Conservation (phyloP, 2,888 invertebrate genomes). For the Tromatobia lineatoria region DNA sequence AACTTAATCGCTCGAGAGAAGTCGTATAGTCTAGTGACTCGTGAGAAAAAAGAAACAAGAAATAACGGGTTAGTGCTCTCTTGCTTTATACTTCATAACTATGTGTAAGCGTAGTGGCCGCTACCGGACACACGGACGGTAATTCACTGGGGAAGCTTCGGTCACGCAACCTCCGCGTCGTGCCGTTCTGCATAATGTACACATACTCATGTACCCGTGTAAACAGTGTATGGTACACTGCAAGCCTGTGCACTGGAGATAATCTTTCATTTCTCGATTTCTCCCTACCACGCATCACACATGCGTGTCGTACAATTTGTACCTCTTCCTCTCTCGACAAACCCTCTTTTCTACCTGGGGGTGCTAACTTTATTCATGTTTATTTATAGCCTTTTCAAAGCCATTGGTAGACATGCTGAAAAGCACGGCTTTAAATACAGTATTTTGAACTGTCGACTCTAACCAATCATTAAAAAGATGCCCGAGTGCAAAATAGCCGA, state of each 20-base stretch:
- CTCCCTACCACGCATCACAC: constrained; percentile 12
- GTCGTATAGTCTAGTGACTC: constrained; percentile 55
- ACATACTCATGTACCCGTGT: constrained; percentile 36
- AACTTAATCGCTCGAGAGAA: constrained; percentile 63
- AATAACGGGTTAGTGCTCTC: constrained; percentile 32
- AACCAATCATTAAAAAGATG: background rate
- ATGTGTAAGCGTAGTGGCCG: constrained; percentile 40
- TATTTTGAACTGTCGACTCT: background rate
- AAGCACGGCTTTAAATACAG: background rate
- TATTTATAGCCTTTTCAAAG: constrained; percentile 5
- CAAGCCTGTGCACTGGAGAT: constrained; percentile 16
- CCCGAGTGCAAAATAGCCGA: no score
- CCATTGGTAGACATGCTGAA: background rate
- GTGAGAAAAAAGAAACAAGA: constrained; percentile 28
- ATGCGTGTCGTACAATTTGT: constrained; percentile 49
- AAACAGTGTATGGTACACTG: constrained; percentile 20
- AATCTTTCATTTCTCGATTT: constrained; percentile 27
- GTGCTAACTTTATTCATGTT: background rate
- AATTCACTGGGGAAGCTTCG: constrained; percentile 58
- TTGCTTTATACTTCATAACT: constrained; percentile 46
- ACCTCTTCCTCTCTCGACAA: constrained; percentile 36
- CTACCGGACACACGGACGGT: constrained; percentile 34
- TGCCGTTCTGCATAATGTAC: constrained; percentile 22
- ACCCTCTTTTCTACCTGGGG: background rate
- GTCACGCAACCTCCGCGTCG: constrained; percentile 58